Percentiles rank a stretch among this genome's conserved stretches.
Conservation (phyloP, 2,113 vertebrate species). For the Lepidothrix coronata region DNA sequence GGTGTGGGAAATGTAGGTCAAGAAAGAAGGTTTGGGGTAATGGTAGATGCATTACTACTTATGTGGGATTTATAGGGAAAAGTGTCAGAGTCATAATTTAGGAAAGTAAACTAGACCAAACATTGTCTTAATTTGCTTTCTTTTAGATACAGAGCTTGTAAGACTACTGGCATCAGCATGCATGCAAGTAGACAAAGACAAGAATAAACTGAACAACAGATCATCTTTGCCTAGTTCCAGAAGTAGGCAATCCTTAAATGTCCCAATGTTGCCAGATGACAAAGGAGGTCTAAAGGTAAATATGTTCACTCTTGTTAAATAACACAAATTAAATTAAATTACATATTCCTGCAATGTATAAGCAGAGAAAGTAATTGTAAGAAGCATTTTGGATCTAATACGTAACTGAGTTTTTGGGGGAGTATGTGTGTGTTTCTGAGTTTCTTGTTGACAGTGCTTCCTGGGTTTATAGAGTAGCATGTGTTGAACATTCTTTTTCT, state of each 20-base stretch:
- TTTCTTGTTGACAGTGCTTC: background rate
- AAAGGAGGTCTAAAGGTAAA: constrained; percentile 92
- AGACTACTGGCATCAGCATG: constrained; percentile 94
- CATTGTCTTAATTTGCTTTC: background rate
- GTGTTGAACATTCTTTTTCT: background rate
- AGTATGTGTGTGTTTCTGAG: background rate
- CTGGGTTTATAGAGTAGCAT: background rate
- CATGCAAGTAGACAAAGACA: constrained; percentile 93
- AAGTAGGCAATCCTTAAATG: constrained; percentile 80
- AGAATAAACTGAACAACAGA: constrained; percentile 78
- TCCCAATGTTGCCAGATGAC: constrained; percentile 87
- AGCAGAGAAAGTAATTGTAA: background rate
- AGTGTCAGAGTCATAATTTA: background rate
- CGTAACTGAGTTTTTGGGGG: background rate
- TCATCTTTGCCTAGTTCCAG: constrained; percentile 72
- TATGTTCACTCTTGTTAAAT: background rate
- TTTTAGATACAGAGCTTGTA: constrained; percentile 93
- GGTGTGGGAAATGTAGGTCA: background rate
- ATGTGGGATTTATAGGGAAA: background rate
- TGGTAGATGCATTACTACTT: background rate
- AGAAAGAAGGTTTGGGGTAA: background rate
- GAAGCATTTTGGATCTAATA: background rate
- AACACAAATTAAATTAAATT: background rate
- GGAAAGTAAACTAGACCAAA: background rate
- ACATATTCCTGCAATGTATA: background rate